phyloP scores from a whole-genome alignment of 2,113 vertebrate species.

The Macaca fascicularis region DNA sequence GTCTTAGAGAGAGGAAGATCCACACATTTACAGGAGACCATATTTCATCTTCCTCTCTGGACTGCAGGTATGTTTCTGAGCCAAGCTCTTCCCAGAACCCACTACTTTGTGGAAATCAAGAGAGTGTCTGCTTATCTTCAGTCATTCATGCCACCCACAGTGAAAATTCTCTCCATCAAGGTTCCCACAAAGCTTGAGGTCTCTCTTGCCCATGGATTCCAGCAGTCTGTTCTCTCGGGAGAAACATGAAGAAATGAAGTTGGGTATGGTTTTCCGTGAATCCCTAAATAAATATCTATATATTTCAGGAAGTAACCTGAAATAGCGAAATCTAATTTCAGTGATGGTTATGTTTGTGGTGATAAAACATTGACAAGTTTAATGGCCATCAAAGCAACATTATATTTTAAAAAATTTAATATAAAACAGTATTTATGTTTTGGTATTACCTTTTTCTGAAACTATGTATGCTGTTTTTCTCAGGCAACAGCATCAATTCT shows the following conservation, averaged over 20 bases:
- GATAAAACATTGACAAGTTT: conserved; percentile 4
- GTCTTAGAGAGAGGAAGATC: not conserved
- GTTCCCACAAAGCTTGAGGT: not conserved
- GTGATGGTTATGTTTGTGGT: conserved; percentile 16
- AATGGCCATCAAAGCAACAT: not conserved
- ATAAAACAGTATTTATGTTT: not conserved
- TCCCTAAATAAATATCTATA: not conserved
- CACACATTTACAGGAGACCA: not conserved
- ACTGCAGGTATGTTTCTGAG: not conserved
- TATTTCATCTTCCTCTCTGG: not conserved
- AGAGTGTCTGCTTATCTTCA: not conserved
- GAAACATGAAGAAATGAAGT: conserved; percentile 14
- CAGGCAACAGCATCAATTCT: not conserved
- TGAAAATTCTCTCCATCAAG: not conserved
- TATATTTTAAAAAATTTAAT: not conserved
- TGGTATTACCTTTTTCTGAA: conserved; percentile 10
- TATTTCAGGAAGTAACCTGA: not conserved
- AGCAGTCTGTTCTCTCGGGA: not conserved
- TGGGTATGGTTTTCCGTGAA: not conserved
- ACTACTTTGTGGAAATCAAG: not conserved
- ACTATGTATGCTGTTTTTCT: not conserved
- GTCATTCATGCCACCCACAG: not conserved
- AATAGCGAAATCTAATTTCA: not conserved
- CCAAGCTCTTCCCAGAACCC: not conserved
- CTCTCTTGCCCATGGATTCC: not conserved